Evolutionary conservation across 2,113 vertebrate species (phyloP).

Genomic region (Mormoops blainvillei): DNA sequence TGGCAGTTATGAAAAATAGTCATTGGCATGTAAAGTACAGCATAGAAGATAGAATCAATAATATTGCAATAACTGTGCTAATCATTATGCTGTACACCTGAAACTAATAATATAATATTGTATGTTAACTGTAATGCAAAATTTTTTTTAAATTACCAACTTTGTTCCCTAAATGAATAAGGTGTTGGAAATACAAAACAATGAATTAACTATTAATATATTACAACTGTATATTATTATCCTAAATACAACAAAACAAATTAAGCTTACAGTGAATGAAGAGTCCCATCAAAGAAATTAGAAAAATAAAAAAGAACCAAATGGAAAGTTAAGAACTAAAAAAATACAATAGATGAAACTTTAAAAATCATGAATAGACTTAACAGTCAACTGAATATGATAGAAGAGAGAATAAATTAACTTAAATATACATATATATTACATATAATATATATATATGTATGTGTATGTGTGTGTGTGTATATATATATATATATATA

Average conservation of each 20-base stretch:
- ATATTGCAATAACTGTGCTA: neutral
- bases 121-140: neutral
- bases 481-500: neutral
- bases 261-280: neutral
- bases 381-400: neutral
- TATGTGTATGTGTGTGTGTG: neutral
- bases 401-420: neutral
- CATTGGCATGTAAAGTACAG: neutral
- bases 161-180: neutral
- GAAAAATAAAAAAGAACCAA: neutral
- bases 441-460: neutral
- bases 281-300: neutral
- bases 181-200: neutral
- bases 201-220: neutral
- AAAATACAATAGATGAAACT: neutral
- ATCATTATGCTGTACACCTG: neutral
- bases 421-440: neutral
- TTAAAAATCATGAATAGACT: neutral
- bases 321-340: neutral
- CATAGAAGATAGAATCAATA: neutral
- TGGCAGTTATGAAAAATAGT: neutral
- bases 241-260: neutral
- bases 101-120: neutral
- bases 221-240: neutral
- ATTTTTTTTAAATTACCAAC: neutral